These are phyloP conservation scores for Monodelphis domestica DNA, from an alignment of 2,797 vertebrate species.

Conservation along the genomic window DNA sequence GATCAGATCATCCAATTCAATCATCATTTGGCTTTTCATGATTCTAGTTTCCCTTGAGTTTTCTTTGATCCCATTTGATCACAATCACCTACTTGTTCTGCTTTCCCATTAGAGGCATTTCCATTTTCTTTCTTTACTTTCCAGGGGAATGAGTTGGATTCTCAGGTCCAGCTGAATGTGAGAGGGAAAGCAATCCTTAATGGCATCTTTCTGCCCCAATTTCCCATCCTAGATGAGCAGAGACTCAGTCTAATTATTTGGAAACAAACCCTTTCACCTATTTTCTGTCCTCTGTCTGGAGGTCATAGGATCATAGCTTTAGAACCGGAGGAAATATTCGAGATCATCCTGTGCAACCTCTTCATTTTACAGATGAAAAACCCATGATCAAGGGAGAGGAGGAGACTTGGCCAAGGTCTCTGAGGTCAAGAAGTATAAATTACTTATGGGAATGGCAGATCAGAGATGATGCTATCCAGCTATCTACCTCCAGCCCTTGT, in stretches of 20 bases:
- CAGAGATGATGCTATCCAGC: neutral
- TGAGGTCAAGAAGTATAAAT: neutral
- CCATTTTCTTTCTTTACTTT: neutral
- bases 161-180: neutral
- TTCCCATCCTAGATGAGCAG: neutral
- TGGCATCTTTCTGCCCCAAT: neutral
- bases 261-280: neutral
- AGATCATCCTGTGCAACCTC: neutral
- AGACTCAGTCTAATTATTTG: neutral
- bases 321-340: neutral
- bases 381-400: neutral
- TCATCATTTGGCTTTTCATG: neutral
- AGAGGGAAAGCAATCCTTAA: neutral
- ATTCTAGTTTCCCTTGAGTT: neutral
- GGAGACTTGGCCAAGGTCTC: neutral
- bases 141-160: neutral
- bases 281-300: neutral
- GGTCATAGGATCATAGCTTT: neutral
- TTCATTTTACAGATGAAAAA: neutral
- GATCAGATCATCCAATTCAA: neutral
- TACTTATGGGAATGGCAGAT: neutral
- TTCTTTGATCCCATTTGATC: neutral
- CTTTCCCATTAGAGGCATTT: neutral
- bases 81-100: neutral
- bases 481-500: neutral